Evolutionary conservation across 2,888 invertebrate species (phyloP), one percentile per base, ranked within the genome.

Genomic region (Acronicta alni): DNA sequence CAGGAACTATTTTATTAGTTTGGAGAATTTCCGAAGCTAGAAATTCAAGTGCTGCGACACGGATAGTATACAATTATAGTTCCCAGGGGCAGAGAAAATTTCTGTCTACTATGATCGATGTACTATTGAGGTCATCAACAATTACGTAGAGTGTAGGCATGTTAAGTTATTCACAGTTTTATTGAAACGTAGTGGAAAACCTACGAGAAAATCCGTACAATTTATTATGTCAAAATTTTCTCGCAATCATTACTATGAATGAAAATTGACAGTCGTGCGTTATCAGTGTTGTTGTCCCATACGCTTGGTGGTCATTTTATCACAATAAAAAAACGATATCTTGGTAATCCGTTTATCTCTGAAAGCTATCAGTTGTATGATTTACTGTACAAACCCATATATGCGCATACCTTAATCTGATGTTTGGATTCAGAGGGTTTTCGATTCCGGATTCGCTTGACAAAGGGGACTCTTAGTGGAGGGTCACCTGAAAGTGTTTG

Each of bases 401-500:
- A 5, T 23, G 26, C 26, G 12, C 12, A 12, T 30, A 30, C 65
- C 68, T 60, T 70, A 59, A 46, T 20, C 20, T 45, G 51, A 64
- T 56, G 49, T 63, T 67, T 67, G 64, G 57, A 66, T 63, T 67
- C 57, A 57, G 62, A 67, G 58, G 57, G 66, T 60, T 56, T 70
- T 70, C 66, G 67, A 72, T 75, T 71, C 60, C 43, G 51, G 52
- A 61, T 60, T 65, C 65, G 68, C 63, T 77, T 75, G 75, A 77
- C 80, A 84, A 83, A 83, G 69, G 80, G 47, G 41, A 47, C 57
- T 75, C 69, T 75, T 79, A 75, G 77, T 72, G 43, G 37, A 74
- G 77, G 67, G 69, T 66, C 80, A 83, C 79, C 82, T 84, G 81
- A 64, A 77, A 71, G 63, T 83, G 75, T 85, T 82, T 82, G 73